Conservation (phyloP, 2,888 invertebrate species). For the Drosophila ustulata region DNA sequence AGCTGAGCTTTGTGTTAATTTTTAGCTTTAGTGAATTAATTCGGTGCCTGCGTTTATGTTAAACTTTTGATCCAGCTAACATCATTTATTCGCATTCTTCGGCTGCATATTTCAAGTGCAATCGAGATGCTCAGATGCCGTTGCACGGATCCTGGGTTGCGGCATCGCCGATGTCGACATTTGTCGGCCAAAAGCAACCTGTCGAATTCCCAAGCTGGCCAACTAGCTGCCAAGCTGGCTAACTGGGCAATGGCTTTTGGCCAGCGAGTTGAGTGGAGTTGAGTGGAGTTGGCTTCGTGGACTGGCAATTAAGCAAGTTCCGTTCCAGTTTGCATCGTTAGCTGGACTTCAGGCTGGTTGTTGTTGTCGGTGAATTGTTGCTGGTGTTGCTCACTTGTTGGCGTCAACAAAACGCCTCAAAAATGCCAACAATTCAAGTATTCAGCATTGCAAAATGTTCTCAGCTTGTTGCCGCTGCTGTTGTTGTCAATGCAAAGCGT, state of each 20-base stretch:
- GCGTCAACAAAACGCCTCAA: slow-evolving; percentile 60
- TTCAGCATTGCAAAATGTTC: slow-evolving; percentile 74
- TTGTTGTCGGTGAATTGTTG: slow-evolving; percentile 23
- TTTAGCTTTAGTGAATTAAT: no score
- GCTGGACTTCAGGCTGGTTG: slow-evolving; percentile 36
- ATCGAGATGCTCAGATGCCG: background rate
- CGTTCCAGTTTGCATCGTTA: slow-evolving; percentile 66
- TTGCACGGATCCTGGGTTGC: slow-evolving; percentile 32
- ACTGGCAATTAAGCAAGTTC: slow-evolving; percentile 74
- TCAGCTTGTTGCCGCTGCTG: slow-evolving; percentile 49
- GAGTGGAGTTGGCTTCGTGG: slow-evolving; percentile 16
- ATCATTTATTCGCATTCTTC: background rate
- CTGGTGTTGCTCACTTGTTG: slow-evolving; percentile 36
- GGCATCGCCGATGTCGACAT: slow-evolving; percentile 48
- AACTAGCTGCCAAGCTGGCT: slow-evolving; percentile 22
- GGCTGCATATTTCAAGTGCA: slow-evolving; percentile 7
- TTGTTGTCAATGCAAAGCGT: slow-evolving; percentile 75
- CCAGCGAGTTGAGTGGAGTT: slow-evolving; percentile 9
- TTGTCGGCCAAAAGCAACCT: slow-evolving; percentile 55
- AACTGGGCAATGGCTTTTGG: slow-evolving; percentile 46
- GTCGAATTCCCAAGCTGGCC: slow-evolving; percentile 50
- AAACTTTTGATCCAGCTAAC: background rate
- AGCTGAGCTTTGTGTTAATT: no score
- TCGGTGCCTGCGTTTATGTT: background rate
- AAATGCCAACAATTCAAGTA: slow-evolving; percentile 60